Evolutionary conservation across 2,888 invertebrate genomes (phyloP).

Genomic region (Dastarcus helophoroides): DNA sequence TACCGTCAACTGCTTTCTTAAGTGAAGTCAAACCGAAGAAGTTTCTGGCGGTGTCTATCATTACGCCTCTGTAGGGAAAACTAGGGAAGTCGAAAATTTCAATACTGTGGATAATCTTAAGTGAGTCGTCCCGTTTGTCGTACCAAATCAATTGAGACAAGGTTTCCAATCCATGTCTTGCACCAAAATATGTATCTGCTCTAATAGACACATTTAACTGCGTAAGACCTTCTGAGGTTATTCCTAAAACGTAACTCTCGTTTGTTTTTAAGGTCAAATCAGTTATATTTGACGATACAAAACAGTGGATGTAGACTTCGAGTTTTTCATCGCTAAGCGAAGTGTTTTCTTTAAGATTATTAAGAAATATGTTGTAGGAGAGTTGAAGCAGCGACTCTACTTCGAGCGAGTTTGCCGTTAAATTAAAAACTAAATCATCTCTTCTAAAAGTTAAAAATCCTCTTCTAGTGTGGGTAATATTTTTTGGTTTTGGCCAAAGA

Average conservation of each 20-base stretch:
- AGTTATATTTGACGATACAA: neutral
- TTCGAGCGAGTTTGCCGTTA: constrained; percentile 30
- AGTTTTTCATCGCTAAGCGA: neutral
- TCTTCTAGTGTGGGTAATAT: constrained; percentile 47
- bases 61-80: constrained; percentile 67
- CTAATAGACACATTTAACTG: constrained; percentile 42
- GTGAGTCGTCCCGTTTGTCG: constrained; percentile 48
- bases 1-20: constrained; percentile 66
- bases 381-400: neutral
- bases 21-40: constrained; percentile 62
- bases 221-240: constrained; percentile 41
- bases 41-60: constrained; percentile 83
- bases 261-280: constrained; percentile 53
- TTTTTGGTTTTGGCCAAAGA: constrained; percentile 66
- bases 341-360: constrained; percentile 5
- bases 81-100: constrained; percentile 62
- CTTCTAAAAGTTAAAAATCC: constrained; percentile 46
- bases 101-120: constrained; percentile 51
- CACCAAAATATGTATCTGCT: constrained; percentile 60
- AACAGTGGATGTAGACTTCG: too few relatives aligned
- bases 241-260: constrained; percentile 47
- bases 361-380: constrained; percentile 6
- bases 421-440: constrained; percentile 39
- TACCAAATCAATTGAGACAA: constrained; percentile 65
- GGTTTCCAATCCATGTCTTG: constrained; percentile 62